Base-by-base conservation (phyloP, 2,797 vertebrate genomes). In the Heliangelus exortis region DNA sequence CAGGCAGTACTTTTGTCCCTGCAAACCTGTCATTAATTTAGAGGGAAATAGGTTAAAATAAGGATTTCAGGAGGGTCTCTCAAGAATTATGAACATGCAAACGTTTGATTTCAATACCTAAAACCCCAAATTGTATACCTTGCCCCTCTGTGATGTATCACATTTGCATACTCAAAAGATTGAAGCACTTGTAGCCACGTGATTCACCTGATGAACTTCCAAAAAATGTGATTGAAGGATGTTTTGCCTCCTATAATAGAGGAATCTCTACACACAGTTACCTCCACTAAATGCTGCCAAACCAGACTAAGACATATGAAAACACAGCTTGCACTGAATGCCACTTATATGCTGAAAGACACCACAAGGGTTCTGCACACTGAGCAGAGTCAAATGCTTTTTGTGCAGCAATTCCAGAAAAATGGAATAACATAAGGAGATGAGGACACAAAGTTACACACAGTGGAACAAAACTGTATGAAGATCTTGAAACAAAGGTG, bases 301-400 rank as follows among this genome's bases (percentile, higher is more conserved):
- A 45, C 39, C 36, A 57, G 59, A 28, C 47, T 65, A 5, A 59
- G 68, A n/a, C 7, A 81, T 57, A 84, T 3, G 10, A 66, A 67
- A 90, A 33, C 13, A 20, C 26, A 15, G 41, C 29, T 90, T 81
- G 57, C 59, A 31, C 51, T 23, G 47, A 53, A 19, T 84, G 51
- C 5, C 16, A 50, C 1, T 68, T 18, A 22, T 22, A 20, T 9
- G 33, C 41, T 25, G 48, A 69, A 75, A 58, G 59, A 36, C 12
- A 15, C 11, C 39, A 39, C 25, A 8, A 0, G 0, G 58, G 7
- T 26, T n/a, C 23, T 7, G 51, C 39, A n/a, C 12, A 4, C 43
- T 1, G 1, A 68, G 34, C 28, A 59, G 39, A 59, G 33, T 25
- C 48, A 66, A 47, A 58, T 0, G 0, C 26, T 90, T 45, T 33